Base-by-base conservation (phyloP, 2,113 vertebrate genomes). In the Anoura caudifer region DNA sequence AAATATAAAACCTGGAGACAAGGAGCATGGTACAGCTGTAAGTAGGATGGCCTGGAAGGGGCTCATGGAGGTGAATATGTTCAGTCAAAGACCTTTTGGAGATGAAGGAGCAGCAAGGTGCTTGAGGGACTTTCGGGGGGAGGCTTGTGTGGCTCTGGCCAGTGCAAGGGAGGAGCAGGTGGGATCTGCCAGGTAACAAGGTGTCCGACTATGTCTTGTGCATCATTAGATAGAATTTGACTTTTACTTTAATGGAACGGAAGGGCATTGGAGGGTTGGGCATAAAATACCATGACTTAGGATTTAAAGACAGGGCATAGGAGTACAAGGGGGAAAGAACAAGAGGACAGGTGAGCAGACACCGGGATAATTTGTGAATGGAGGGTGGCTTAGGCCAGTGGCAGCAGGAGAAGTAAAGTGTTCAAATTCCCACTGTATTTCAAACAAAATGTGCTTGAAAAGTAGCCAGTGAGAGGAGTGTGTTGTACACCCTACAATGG, bases 151-250 rank as follows among this genome's bases (percentile, higher is more conserved):
- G 36, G 1, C 22, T 63, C 7, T 7, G 41, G 20, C 9, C 11
- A 63, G 24, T 45, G 5, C n/a, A 26, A 56, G 10, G 6, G n/a
- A 26, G 10, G 1, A 17, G 56, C 9, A 52, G 45, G n/a, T 43
- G 13, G 61, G 9, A 8, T 65, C 61, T 76, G 19, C 9, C 1
- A 10, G 8, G 7, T 12, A 15, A 33, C 2, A 4, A n/a, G 15
- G 28, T 17, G 5, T 6, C 0, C 0, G 1, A 67, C 19, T 56
- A 3, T 11, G 0, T 10, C 47, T 63, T 31, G 31, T n/a, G 43
- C 24, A 11, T 31, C 4, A 1, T 70, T 59, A 24, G 19, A 31
- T 2, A 11, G 15, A 56, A 61, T 52, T 33, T 50, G 41, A 19
- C 5, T 92, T 70, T 76, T n/a, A 20, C 36, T 75, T 33, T 38